A percentile compares a stretch with the other conserved stretches of the same genome.
Conservation (phyloP, 2,113 vertebrate genomes). For the Sitta europaea region DNA sequence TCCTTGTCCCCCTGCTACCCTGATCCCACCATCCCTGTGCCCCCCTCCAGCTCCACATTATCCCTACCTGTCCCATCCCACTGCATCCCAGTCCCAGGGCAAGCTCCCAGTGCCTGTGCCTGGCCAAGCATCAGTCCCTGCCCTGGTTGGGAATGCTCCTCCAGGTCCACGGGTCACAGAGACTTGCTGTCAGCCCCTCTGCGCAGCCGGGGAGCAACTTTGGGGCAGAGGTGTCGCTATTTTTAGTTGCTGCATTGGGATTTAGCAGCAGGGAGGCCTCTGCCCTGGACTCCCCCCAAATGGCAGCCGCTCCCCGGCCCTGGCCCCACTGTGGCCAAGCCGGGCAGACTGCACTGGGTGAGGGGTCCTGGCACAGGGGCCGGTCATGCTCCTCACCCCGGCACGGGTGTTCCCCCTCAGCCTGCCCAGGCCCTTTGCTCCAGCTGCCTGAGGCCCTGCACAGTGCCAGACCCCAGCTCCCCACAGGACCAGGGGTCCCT, state of each 20-base stretch:
- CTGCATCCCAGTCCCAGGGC: background rate
- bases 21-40: background rate
- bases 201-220: background rate
- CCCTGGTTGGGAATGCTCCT: background rate
- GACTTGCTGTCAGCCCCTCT: background rate
- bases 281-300: slow-evolving; percentile 40
- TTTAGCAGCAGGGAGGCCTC: slow-evolving; percentile 15
- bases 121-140: background rate
- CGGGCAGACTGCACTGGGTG: slow-evolving; percentile 58
- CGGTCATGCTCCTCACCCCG: background rate
- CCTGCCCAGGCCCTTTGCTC: slow-evolving; percentile 21
- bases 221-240: slow-evolving; percentile 60
- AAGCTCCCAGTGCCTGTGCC: background rate
- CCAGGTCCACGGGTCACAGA: background rate
- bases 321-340: background rate
- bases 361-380: slow-evolving; percentile 4
- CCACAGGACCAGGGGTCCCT: fast-evolving
- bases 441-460: background rate
- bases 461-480: fast-evolving
- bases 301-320: background rate
- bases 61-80: background rate
- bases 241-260: slow-evolving; percentile 56
- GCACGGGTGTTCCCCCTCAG: background rate
- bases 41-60: background rate
- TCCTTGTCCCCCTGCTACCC: too few relatives aligned